phyloP scores from a whole-genome alignment of 2,888 invertebrate genomes.

The Bruchidius siliquastri region DNA sequence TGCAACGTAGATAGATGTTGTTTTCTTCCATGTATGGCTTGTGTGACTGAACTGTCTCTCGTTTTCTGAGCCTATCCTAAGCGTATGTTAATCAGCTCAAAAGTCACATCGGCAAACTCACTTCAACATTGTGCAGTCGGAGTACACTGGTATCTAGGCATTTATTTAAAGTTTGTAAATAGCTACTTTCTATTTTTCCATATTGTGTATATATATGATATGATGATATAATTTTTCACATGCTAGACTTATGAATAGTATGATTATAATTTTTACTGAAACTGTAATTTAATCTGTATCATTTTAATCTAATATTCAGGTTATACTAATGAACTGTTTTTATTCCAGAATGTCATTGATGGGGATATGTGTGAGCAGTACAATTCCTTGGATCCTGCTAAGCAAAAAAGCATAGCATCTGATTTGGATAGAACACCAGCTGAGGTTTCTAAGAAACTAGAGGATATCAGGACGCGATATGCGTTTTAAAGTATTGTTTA shows the following conservation, averaged over 20 bases:
- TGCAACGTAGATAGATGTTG: no score
- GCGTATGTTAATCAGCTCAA: no score
- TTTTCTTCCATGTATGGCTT: no score
- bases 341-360: slow-evolving; percentile 89
- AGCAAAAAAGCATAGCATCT: slow-evolving; percentile 91
- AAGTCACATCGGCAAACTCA: no score
- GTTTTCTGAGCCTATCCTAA: no score
- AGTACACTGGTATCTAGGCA: no score
- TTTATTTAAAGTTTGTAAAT: no score
- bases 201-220: no score
- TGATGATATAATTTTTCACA: slow-evolving; percentile 30
- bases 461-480: slow-evolving; percentile 97
- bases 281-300: slow-evolving; percentile 1
- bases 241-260: slow-evolving; percentile 43
- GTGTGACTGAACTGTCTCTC: no score
- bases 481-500: slow-evolving; percentile 72
- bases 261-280: slow-evolving; percentile 21
- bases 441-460: slow-evolving; percentile 97
- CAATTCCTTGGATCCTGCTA: slow-evolving; percentile 87
- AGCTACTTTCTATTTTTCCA: no score
- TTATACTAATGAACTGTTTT: slow-evolving; percentile 12
- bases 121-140: no score
- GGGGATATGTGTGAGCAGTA: slow-evolving; percentile 99
- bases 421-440: slow-evolving; percentile 94
- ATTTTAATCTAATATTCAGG: not conserved